Evolutionary conservation across 2,797 vertebrate species (phyloP), one percentile per base, ranked within the genome.

Genomic region (Lutjanus argentimaculatus): DNA sequence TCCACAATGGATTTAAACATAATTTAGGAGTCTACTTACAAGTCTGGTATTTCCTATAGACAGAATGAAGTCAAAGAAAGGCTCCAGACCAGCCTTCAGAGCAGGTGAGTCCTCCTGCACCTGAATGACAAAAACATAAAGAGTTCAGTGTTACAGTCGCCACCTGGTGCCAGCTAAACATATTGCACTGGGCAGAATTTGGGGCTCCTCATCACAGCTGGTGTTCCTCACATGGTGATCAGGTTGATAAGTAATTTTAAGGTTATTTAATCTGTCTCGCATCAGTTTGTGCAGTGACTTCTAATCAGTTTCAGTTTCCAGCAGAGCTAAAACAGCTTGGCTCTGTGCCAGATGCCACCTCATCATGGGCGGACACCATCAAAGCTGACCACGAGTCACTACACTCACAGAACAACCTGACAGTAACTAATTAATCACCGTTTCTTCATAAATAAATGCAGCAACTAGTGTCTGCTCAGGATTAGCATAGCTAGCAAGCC

Each of bases 51-150:
- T 96, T 90, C 98, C 98, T 68, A 99, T 97, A 1, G 97, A 97
- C 88, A 98, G 93, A 86, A 99, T 98, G 89, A 99, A 99, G 91
- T 99, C 98, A 85, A 99, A 99, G 93, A 97, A 99, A 1, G 98
- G 97, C 77, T 99, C 98, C 93, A 99, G 92, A 63, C 98, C 98
- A 7, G 96, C 97, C 77, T 88, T 97, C 36, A 96, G 95, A 46
- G 98, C 98, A 0, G 98, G 98, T 0, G 98, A 99, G 73, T 97
- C 96, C 80, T 97, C 96, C 43, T 99, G 98, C 43, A 99, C 94
- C 98, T 99, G 90, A 59, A 91, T 17, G 16, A 46, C 51, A 52
- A 56, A 56, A 56, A 59, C 13, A 68, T 3, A 70, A 9, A 68
- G 12, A 1, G 11, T 8, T 0, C 16, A 11, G 1, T 59, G 10